These are phyloP conservation scores for Incurvaria masculella DNA, from an alignment of 2,888 invertebrate genomes.

Conservation along the genomic window DNA sequence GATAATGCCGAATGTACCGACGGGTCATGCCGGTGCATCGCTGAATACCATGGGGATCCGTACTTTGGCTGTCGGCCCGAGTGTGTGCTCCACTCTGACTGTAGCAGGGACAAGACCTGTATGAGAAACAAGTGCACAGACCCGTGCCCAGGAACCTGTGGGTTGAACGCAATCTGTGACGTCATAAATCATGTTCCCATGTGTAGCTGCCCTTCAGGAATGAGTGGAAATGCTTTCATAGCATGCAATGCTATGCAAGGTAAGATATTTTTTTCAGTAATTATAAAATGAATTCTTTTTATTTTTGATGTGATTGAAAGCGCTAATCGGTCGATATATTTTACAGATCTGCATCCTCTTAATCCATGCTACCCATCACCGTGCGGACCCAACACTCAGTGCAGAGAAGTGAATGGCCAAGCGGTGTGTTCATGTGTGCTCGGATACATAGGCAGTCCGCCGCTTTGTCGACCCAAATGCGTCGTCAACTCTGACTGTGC, in stretches of 20 bases:
- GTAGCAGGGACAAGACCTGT: conserved; percentile 62
- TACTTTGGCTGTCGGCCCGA: conserved; percentile 67
- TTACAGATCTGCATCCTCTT: conserved; percentile 16
- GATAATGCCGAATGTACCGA: conserved; percentile 57
- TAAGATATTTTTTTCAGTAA: conserved; percentile 17
- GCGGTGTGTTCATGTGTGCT: conserved; percentile 72
- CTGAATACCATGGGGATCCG: conserved; percentile 66
- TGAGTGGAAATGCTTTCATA: conserved; percentile 67
- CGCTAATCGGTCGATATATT: neutral
- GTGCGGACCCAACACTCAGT: conserved; percentile 75
- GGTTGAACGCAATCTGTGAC: conserved; percentile 65
- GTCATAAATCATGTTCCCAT: conserved; percentile 70
- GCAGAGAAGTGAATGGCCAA: conserved; percentile 61
- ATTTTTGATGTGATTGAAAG: conserved; percentile 2
- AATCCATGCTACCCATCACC: conserved; percentile 71
- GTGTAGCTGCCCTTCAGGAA: conserved; percentile 66
- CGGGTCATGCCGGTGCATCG: conserved; percentile 58
- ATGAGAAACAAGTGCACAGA: conserved; percentile 65
- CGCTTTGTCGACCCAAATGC: conserved; percentile 75
- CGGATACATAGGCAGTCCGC: conserved; percentile 68
- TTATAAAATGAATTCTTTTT: conserved; percentile 1
- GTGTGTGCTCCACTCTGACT: conserved; percentile 66
- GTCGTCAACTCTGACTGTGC: conserved; percentile 73
- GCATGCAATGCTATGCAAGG: conserved; percentile 56
- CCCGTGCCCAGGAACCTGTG: conserved; percentile 71